These are phyloP conservation scores for Chinchilla lanigera DNA, from an alignment of 2,113 vertebrate genomes.

Conservation along the genomic window DNA sequence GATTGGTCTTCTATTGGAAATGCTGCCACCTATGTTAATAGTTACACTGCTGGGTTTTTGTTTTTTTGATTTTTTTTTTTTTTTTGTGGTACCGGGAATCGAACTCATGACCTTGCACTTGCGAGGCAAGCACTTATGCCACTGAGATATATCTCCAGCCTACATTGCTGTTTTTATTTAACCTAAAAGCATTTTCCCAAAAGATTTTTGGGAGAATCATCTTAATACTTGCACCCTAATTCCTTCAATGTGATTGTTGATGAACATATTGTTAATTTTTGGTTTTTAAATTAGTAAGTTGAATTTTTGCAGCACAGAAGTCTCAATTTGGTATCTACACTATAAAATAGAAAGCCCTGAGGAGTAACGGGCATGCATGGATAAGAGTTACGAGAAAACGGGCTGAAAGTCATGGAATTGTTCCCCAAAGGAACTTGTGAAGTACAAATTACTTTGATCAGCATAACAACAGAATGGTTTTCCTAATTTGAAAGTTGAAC, in stretches of 20 bases:
- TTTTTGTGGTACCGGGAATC: no score
- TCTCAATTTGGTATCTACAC: neutral
- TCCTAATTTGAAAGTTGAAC: neutral
- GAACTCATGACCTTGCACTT: no score
- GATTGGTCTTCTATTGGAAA: no score
- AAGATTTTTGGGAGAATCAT: neutral
- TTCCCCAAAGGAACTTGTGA: neutral
- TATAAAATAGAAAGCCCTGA: neutral
- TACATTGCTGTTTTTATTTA: neutral
- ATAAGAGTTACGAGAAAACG: neutral
- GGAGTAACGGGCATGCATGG: neutral
- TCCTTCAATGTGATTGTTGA: neutral
- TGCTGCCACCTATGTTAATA: no score
- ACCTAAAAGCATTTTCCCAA: neutral
- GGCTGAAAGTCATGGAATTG: neutral
- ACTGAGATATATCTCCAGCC: no score
- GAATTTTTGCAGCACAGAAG: neutral
- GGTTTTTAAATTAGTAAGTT: neutral
- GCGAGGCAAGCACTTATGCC: no score
- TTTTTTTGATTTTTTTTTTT: no score
- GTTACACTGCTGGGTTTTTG: no score
- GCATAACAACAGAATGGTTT: neutral
- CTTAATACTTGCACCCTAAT: neutral
- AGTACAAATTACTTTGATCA: neutral
- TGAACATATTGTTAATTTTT: neutral